A percentile compares a stretch with the other conserved stretches of the same genome.
phyloP scores from a whole-genome alignment of 2,797 vertebrate genomes.

The Myripristis murdjan region DNA sequence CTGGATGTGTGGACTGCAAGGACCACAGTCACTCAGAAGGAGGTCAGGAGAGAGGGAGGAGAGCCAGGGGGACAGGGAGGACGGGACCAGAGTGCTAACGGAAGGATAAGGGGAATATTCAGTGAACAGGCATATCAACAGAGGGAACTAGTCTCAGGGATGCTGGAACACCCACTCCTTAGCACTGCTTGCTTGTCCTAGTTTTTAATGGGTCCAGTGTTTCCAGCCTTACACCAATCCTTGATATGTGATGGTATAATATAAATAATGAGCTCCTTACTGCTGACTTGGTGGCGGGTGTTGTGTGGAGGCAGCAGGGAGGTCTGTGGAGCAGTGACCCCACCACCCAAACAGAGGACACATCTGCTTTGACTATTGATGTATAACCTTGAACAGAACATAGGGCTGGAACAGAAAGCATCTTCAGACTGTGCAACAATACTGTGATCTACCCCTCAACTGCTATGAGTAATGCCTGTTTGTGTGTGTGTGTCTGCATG shows the following conservation, averaged over 20 bases:
- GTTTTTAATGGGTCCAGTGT: slow-evolving; percentile 40
- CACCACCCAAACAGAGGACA: slow-evolving; percentile 28
- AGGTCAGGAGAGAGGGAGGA: slow-evolving; percentile 73
- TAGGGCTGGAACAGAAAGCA: too few relatives aligned
- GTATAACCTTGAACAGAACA: background rate
- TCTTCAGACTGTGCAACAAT: too few relatives aligned
- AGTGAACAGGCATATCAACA: slow-evolving; percentile 57
- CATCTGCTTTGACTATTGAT: slow-evolving; percentile 10
- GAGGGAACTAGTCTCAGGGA: slow-evolving; percentile 42
- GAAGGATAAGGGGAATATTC: slow-evolving; percentile 64
- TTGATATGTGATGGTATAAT: slow-evolving; percentile 34
- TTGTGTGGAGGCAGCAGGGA: slow-evolving; percentile 33
- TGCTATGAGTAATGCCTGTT: background rate
- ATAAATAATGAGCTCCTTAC: slow-evolving; percentile 48
- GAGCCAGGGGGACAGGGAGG: slow-evolving; percentile 42
- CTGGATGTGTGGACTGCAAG: slow-evolving; percentile 77
- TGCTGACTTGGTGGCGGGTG: slow-evolving; percentile 41
- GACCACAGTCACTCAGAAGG: slow-evolving; percentile 75
- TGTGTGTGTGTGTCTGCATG: background rate
- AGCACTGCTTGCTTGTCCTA: slow-evolving; percentile 29
- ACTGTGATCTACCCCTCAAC: too few relatives aligned
- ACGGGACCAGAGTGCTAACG: slow-evolving; percentile 44
- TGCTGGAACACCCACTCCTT: slow-evolving; percentile 44
- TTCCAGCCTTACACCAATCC: slow-evolving; percentile 29
- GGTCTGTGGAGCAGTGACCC: slow-evolving; percentile 26